Evolutionary conservation across 92 coral and sea anemone species (phyloP), one percentile per base, ranked within the genome.

Genomic region (Porites lobata): DNA sequence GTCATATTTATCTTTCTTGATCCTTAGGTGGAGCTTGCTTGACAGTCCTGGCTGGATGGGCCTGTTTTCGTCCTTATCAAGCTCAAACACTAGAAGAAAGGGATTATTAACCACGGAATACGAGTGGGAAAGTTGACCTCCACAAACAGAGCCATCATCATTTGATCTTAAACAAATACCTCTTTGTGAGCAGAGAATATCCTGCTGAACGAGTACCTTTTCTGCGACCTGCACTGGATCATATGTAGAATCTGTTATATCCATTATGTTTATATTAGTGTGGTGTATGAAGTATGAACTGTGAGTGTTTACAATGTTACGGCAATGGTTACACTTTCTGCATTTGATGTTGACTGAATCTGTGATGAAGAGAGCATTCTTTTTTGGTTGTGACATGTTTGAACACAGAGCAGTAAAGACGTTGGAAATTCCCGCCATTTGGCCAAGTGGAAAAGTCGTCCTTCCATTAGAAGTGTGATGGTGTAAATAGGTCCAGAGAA

Each of bases 1-100:
- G 65, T 81, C 86, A 81, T 68, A 81, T 69, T 69, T 81, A 6
- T 32, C 17, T 20, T 81, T 52, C 1, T 24, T 67, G 18, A 69
- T 2, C 1, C 38, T 68, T 20, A 69, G 54, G 7, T 68, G 52
- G 6, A 72, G 77, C 26, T 72, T 72, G 2, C 26, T 50, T 50
- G 77, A 50, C 9, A 72, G 77, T 17, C 29, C 21, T 24, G 26
- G 26, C 26, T 24, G 26, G 26, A 24, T 24, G 26, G 26, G 26
- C 1, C 26, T 24, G 26, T 50, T 8, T 72, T 72, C 76, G 50
- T 72, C 76, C 8, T 72, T 72, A n/a, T 50, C 76, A 47, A 72
- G 76, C 58, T 72, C 76, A 17, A 72, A 6, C 7, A 24, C 56
- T 8, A 72, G 7, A 43, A 72, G 22, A 14, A 50, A 50, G 43